Percentiles rank a stretch among this genome's conserved stretches.
Conservation (phyloP, 2,888 invertebrate species). For the Tortrix viridana region DNA sequence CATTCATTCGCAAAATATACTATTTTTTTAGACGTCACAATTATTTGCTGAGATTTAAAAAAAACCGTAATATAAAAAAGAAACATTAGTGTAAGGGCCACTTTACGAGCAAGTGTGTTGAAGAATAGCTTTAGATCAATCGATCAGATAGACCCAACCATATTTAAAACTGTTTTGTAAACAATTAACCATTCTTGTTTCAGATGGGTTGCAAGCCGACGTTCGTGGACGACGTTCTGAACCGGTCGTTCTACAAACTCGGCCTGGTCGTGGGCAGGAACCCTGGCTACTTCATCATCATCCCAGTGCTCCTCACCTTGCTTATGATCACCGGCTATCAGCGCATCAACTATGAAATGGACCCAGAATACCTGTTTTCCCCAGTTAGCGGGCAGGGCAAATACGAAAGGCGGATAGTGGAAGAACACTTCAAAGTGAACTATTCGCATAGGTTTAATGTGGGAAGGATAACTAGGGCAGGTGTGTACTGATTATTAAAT, state of each 20-base stretch:
- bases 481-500: slow-evolving; percentile 70
- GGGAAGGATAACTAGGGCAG: slow-evolving; percentile 94
- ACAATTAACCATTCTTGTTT: slow-evolving; percentile 50
- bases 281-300: slow-evolving; percentile 94
- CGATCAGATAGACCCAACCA: background rate
- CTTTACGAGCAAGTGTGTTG: too few relatives aligned
- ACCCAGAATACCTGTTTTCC: slow-evolving; percentile 96
- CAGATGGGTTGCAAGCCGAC: slow-evolving; percentile 90
- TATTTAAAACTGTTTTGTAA: background rate
- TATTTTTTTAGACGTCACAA: too few relatives aligned
- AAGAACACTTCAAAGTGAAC: slow-evolving; percentile 93
- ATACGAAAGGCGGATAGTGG: slow-evolving; percentile 91
- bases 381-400: slow-evolving; percentile 94
- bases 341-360: slow-evolving; percentile 93
- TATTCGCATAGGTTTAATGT: slow-evolving; percentile 94
- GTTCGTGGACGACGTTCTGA: slow-evolving; percentile 91
- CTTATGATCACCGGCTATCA: slow-evolving; percentile 95
- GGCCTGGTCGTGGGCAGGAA: slow-evolving; percentile 91
- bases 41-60: too few relatives aligned
- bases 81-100: too few relatives aligned
- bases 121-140: too few relatives aligned
- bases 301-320: slow-evolving; percentile 91
- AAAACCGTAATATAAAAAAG: too few relatives aligned
- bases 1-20: too few relatives aligned
- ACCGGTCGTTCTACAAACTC: slow-evolving; percentile 91